Conservation (phyloP, 2,888 invertebrate genomes). For the Tigriopus californicus region DNA sequence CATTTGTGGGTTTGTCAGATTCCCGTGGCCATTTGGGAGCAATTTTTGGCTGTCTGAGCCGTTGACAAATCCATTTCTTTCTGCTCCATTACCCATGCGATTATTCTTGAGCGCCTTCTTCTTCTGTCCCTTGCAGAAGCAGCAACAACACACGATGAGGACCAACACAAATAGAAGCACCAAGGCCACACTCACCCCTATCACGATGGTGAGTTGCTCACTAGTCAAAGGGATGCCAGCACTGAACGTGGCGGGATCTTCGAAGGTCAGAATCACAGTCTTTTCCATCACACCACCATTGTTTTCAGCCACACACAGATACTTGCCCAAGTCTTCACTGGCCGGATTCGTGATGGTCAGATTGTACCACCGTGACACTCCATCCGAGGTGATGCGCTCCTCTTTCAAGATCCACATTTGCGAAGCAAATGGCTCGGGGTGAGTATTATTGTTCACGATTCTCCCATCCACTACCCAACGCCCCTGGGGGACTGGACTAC, state of each 20-base stretch:
- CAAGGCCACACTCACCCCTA: constrained; percentile 45
- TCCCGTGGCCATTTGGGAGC: not conserved
- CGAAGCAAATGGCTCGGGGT: constrained; percentile 16
- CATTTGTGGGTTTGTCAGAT: not conserved
- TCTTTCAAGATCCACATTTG: constrained; percentile 19
- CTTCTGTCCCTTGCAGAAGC: constrained; percentile 32
- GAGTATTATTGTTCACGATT: constrained; percentile 20
- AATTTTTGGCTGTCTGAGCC: constrained; percentile 36
- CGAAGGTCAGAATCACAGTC: constrained; percentile 44
- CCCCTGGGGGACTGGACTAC: constrained; percentile 47
- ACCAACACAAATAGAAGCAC: constrained; percentile 37
- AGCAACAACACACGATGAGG: constrained; percentile 37
- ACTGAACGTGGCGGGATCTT: constrained; percentile 10
- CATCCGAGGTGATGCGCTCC: constrained; percentile 26
- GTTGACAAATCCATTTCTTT: constrained; percentile 37
- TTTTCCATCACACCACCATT: constrained; percentile 55
- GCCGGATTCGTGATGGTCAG: constrained; percentile 62
- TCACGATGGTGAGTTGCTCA: constrained; percentile 4
- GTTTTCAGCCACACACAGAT: constrained; percentile 59
- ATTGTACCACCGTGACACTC: constrained; percentile 42
- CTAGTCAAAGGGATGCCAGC: constrained; percentile 8
- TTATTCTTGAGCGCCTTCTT: constrained; percentile 17
- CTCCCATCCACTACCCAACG: constrained; percentile 21
- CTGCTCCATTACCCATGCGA: constrained; percentile 32
- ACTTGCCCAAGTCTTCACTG: constrained; percentile 61